Base-by-base conservation (phyloP, 2,888 invertebrate genomes). In the Iselma pallidipennis region DNA sequence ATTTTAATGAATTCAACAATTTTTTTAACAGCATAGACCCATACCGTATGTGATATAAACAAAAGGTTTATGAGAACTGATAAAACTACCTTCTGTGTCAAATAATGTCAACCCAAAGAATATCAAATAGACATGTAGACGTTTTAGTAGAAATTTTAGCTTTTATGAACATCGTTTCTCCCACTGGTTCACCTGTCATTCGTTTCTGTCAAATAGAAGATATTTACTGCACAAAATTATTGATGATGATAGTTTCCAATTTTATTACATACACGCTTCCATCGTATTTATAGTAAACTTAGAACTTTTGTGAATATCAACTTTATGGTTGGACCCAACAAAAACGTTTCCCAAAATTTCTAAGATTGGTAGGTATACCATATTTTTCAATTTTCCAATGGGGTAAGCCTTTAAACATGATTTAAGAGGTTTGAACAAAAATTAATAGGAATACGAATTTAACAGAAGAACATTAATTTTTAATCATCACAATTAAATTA, bases 101-200 rank as follows among this genome's bases (percentile, higher is more conserved):
- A 64, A 66, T 67, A 66, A 63, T 62, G 61, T 58, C 57, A 60
- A 58, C 50, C 62, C 51, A 66, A 64, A 67, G 61, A n/a, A 62
- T 49, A 56, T 52, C 42, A 52, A 56, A 37, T 50, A 48, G 53
- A 55, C 65, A 66, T 62, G 67, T 66, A 66, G 54, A 48, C 28
- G 31, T 63, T 67, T 67, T 66, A 67, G 55, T 66, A 28, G 31
- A 45, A 56, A 29, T 42, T 53, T 66, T 62, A 63, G 61, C 60
- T 59, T 63, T 63, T 63, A 65, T 50, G 56, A 61, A 25, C 58
- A 57, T 63, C 60, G 53, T 45, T 29, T 2, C 12, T 29, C 2
- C 29, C 10, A n/a, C n/a, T 29, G 5, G 10, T 29, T 29, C 29
- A 29, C 12, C 12, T 29, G 29, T 29, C 29, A 12, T 29, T 12